Percentiles rank a stretch among this genome's conserved stretches.
Evolutionary conservation across 2,797 vertebrate species (phyloP).

Genomic region (Myotis pilosus): DNA sequence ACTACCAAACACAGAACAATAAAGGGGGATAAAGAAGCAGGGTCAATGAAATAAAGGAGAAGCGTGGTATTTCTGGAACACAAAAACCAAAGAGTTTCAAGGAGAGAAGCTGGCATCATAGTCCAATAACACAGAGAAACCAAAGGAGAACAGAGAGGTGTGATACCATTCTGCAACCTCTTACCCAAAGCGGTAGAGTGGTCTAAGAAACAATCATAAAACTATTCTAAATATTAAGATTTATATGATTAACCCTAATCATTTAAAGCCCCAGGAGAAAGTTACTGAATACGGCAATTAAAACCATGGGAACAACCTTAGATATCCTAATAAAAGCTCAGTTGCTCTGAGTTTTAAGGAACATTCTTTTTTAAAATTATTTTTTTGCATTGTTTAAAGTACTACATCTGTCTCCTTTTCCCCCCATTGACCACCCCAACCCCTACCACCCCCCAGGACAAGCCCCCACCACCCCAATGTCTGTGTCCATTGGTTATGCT

Average conservation of each 20-base stretch:
- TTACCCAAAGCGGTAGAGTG: not conserved
- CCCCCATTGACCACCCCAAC: too few species aligned
- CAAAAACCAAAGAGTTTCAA: not conserved
- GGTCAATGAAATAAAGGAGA: not conserved
- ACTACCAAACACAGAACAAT: not conserved
- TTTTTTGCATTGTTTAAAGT: too few species aligned
- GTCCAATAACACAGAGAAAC: not conserved
- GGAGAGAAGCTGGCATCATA: not conserved
- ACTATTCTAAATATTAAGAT: not conserved
- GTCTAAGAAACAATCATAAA: not conserved
- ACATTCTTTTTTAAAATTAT: not conserved
- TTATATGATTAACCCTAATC: not conserved
- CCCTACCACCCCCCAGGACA: too few species aligned
- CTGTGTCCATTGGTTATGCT: too few species aligned
- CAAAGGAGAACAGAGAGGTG: not conserved
- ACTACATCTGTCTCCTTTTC: too few species aligned
- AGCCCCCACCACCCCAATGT: too few species aligned
- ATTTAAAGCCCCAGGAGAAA: not conserved
- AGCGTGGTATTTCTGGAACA: not conserved
- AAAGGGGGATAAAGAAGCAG: not conserved
- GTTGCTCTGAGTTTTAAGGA: conserved; percentile 14
- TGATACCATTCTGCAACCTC: not conserved
- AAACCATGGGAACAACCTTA: not conserved
- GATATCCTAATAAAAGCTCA: conserved; percentile 23
- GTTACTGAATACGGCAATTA: not conserved